Base-by-base conservation (phyloP, 2,113 vertebrate species). In the Colaptes auratus region DNA sequence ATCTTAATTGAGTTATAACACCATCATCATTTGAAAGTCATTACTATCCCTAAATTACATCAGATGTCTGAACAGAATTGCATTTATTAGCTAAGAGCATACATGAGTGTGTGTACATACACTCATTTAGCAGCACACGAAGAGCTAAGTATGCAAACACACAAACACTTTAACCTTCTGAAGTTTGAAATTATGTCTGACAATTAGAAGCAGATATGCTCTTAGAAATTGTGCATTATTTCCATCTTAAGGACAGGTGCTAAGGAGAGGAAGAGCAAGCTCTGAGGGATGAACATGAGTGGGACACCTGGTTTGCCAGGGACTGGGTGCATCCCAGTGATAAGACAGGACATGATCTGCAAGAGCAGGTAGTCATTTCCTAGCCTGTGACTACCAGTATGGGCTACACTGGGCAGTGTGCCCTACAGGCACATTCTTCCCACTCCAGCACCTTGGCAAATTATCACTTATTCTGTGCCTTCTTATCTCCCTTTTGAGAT, bases 1-100 rank as follows among this genome's bases (percentile, higher is more conserved):
- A 93, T 96, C 95, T 95, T 97, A 97, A 98, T 95, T 52, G 84
- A 96, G 90, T 96, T 97, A 96, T 80, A 96, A 95, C 65, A 89
- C 94, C 63, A 96, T 97, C 90, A 96, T 93, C 88, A 96, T 97
- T 90, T 89, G 92, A 65, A 97, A 96, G 82, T 81, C 94, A 96
- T 97, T 97, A 96, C 92, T 80, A 74, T 52, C 58, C 50, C 95
- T 88, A 90, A 90, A 94, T 93, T 95, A 91, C 88, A 97, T 97
- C 89, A 94, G 80, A 89, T 78, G 67, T 86, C 94, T 83, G 79
- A 93, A 20, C 14, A 92, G 85, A 93, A 93, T 39, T 92, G 80
- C 50, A 86, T 63, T 81, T 86, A 91, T 78, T 80, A 96, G 84
- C 46, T 83, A 82, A 88, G 55, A 95, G 7, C 74, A 64, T 60